A percentile compares a stretch with the other conserved stretches of the same genome.
Evolutionary conservation across 2,113 vertebrate genomes (phyloP).

Genomic region (Podiceps cristatus): DNA sequence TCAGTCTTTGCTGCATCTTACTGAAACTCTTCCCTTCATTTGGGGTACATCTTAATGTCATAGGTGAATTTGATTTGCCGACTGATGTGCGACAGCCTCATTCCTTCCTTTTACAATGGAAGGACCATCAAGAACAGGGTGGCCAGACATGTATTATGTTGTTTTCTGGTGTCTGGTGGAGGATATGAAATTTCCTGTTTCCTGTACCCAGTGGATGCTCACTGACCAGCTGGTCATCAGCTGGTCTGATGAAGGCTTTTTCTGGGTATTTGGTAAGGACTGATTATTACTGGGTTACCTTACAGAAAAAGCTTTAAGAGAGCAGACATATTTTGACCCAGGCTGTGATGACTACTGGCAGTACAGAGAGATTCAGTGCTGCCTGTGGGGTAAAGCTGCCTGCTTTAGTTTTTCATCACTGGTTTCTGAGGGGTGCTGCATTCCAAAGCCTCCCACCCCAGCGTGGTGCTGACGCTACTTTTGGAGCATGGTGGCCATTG

Average conservation of each 20-base stretch:
- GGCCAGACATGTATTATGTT: neutral
- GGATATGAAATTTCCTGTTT: neutral
- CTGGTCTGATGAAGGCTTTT: neutral
- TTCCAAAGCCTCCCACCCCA: neutral
- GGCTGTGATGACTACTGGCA: neutral
- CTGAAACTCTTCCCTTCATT: neutral
- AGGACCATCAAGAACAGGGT: neutral
- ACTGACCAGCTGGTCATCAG: neutral
- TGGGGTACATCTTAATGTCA: neutral
- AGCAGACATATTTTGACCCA: neutral
- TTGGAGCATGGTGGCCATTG: neutral
- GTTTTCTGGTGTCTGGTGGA: neutral
- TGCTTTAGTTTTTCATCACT: neutral
- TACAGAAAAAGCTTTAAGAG: neutral
- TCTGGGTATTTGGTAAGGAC: neutral
- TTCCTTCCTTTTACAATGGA: neutral
- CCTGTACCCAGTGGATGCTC: neutral
- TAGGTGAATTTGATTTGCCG: neutral
- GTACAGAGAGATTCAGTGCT: neutral
- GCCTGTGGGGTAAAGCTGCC: neutral
- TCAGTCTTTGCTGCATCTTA: neutral
- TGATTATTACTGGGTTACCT: neutral
- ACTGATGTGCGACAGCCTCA: neutral
- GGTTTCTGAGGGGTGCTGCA: neutral
- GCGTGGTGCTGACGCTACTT: accelerated